phyloP scores from a whole-genome alignment of 2,797 vertebrate genomes.

The Anas bernieri region DNA sequence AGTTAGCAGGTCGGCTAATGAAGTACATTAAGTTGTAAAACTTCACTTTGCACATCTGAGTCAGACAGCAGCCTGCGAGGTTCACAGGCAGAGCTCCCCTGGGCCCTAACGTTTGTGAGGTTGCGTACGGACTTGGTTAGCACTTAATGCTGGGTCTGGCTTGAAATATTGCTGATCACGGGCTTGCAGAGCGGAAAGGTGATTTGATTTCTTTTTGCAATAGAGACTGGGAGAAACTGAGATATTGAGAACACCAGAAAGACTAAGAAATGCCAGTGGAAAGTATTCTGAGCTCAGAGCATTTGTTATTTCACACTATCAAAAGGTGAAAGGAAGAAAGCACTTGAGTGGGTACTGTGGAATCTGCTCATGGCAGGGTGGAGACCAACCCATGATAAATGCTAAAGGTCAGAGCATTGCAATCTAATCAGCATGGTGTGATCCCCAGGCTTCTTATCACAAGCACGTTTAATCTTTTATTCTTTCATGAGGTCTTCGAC shows the following conservation, averaged over 20 bases:
- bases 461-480: not conserved
- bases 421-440: not conserved
- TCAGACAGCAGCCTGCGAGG: not conserved
- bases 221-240: not conserved
- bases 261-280: constrained; percentile 14
- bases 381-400: not conserved
- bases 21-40: not conserved
- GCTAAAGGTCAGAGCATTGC: constrained; percentile 3
- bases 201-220: not conserved
- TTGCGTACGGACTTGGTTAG: not conserved
- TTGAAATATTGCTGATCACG: not conserved
- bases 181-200: not conserved
- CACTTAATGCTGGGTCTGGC: rapidly evolving
- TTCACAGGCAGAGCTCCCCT: not conserved
- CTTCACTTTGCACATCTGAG: not conserved
- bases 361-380: constrained; percentile 23
- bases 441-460: not conserved
- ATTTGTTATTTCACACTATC: constrained; percentile 23
- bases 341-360: constrained; percentile 18
- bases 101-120: not conserved
- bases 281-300: constrained; percentile 33
- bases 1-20: not conserved
- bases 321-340: constrained; percentile 44
- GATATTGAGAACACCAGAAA: not conserved
- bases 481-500: constrained; percentile 33